Evolutionary conservation across 2,888 invertebrate genomes (phyloP).

Genomic region (Hartigia nigra): DNA sequence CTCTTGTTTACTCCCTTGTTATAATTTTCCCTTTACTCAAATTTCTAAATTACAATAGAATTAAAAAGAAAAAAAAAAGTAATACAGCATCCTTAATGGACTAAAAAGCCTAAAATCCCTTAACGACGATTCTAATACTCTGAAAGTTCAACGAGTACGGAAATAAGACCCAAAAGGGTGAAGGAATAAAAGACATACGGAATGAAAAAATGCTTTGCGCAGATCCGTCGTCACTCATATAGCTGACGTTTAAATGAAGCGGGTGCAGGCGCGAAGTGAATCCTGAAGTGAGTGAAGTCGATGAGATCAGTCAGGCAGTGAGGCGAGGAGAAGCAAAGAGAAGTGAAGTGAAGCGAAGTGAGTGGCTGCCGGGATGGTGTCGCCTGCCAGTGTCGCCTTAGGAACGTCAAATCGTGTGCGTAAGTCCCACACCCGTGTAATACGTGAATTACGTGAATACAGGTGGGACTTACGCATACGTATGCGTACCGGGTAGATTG

Average conservation of each 20-base stretch:
- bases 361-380: conserved; percentile 20
- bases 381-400: conserved; percentile 1
- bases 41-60: neutral
- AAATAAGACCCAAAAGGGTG: neutral
- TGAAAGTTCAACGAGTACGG: neutral
- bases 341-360: conserved; percentile 16
- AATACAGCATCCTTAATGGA: neutral
- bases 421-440: conserved; percentile 10
- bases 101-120: neutral
- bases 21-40: neutral
- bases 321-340: neutral
- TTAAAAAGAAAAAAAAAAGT: neutral
- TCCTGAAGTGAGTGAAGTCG: conserved; percentile 1
- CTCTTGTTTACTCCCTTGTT: neutral
- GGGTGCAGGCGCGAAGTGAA: neutral
- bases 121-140: neutral
- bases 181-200: neutral
- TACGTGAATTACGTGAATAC: conserved; percentile 28
- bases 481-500: conserved; percentile 27
- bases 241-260: neutral
- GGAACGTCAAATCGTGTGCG: neutral
- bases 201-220: neutral
- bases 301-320: neutral
- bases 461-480: conserved; percentile 24
- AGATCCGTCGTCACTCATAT: neutral